Evolutionary conservation across 2,888 invertebrate species (phyloP), one percentile per base, ranked within the genome.

Genomic region (Theodoxus fluviatilis): DNA sequence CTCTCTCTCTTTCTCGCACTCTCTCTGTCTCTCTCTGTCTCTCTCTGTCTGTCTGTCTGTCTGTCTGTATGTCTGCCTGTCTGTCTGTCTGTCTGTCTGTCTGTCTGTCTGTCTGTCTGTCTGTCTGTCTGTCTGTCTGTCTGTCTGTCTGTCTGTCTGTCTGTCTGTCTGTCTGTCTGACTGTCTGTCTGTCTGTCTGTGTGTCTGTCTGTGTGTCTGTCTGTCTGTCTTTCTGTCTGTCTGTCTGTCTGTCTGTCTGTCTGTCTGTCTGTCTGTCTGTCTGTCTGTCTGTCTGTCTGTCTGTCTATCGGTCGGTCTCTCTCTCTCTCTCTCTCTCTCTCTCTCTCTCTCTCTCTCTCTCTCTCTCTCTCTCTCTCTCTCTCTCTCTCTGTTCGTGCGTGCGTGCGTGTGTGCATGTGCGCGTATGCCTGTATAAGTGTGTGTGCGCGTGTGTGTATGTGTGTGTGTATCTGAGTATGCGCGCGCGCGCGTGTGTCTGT

Each of bases 261-360:
- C 22, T 2, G 52, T 52, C 1, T 52, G 52, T 1, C 1, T 52
- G 52, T 52, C 52, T 52, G 15, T 2, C 52, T 52, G 7, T 49
- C 49, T 49, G 7, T 49, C 49, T 49, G 7, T 49, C 49, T 49
- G 7, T 49, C 49, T 49, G n/a, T 49, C 49, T 49, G n/a, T 49
- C 49, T 49, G n/a, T 49, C 49, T 49, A n/a, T 49, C 49, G 18
- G n/a, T 49, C 49, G 18, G n/a, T 49, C 49, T 49, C 49, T 49
- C 49, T 49, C 49, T 49, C 49, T 49, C 49, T 49, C 49, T 49
- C 49, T 52, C 52, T 52, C 52, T 52, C 52, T 52, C 52, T 52
- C 52, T 52, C 52, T 52, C 52, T 52, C 52, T 52, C 52, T 52
- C 52, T 2, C 52, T 52, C 52, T 52, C 2, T 52, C 12, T n/a